Evolutionary conservation across 1,140 invertebrate species (phyloP).

Genomic region (Psilanteris sp.): DNA sequence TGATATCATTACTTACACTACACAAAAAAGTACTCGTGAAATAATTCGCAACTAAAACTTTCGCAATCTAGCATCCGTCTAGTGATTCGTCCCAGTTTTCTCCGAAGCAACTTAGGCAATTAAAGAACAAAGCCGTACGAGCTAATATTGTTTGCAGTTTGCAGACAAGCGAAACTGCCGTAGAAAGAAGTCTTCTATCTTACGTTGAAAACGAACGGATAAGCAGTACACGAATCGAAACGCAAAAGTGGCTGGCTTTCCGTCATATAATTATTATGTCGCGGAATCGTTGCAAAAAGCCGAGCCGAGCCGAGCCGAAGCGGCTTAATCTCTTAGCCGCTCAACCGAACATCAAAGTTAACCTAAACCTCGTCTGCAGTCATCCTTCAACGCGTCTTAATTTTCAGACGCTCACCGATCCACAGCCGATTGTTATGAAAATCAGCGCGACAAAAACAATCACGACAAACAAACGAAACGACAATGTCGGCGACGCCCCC

Average conservation of each 20-base stretch:
- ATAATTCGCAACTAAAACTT: slow-evolving; percentile 34
- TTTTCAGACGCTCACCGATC: too few relatives aligned
- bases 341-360: too few relatives aligned
- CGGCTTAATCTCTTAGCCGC: too few relatives aligned
- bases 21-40: slow-evolving; percentile 16
- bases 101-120: slow-evolving; percentile 35
- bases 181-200: slow-evolving; percentile 23
- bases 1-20: slow-evolving; percentile 23
- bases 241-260: slow-evolving; percentile 4
- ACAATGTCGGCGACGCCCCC: slow-evolving; percentile 38
- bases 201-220: neutral
- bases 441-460: slow-evolving; percentile 60
- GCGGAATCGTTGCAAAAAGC: too few relatives aligned
- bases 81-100: slow-evolving; percentile 36
- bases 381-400: too few relatives aligned
- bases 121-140: slow-evolving; percentile 39
- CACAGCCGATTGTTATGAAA: slow-evolving; percentile 55
- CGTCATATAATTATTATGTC: too few relatives aligned
- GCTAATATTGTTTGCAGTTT: slow-evolving; percentile 32
- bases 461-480: slow-evolving; percentile 60
- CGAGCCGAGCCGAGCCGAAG: too few relatives aligned
- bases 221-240: slow-evolving; percentile 34
- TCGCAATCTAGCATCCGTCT: slow-evolving; percentile 31
- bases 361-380: too few relatives aligned
- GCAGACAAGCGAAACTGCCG: slow-evolving; percentile 4